These are phyloP conservation scores for Macaria liturata DNA, from an alignment of 2,888 invertebrate species.

Conservation along the genomic window DNA sequence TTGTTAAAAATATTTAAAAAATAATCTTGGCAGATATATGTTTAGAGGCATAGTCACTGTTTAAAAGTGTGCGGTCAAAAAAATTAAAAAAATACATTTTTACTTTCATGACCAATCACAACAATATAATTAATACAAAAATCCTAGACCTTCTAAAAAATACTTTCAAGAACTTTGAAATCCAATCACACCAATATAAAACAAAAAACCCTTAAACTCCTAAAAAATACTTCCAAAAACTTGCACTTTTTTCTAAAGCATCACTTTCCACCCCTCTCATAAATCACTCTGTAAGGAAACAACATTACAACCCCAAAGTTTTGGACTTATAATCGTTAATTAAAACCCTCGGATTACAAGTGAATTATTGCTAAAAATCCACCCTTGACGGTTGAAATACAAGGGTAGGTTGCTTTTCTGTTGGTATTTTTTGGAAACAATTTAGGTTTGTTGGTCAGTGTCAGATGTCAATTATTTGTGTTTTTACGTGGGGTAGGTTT, in stretches of 20 bases:
- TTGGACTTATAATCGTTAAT: slow-evolving; percentile 61
- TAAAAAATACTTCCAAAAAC: slow-evolving; percentile 5
- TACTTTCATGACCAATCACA: no score
- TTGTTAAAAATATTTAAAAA: no score
- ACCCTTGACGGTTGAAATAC: slow-evolving; percentile 36
- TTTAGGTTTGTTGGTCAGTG: slow-evolving; percentile 1
- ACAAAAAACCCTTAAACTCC: no score
- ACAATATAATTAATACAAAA: no score
- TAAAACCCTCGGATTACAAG: slow-evolving; percentile 53
- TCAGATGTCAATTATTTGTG: not conserved
- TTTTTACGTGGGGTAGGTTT: no score
- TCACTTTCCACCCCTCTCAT: slow-evolving; percentile 23
- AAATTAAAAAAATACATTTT: no score
- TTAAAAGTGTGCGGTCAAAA: no score
- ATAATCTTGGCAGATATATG: no score
- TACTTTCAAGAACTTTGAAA: no score
- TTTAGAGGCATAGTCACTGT: no score
- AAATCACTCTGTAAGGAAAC: slow-evolving; percentile 38
- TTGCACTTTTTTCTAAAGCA: slow-evolving; percentile 26
- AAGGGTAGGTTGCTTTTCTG: slow-evolving; percentile 23
- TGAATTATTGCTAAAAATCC: slow-evolving; percentile 52
- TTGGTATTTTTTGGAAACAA: slow-evolving; percentile 22
- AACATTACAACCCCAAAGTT: slow-evolving; percentile 48
- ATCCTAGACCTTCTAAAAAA: no score
- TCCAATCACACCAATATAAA: no score